Conservation (phyloP, 2,888 invertebrate species). For the Tigriopus californicus region DNA sequence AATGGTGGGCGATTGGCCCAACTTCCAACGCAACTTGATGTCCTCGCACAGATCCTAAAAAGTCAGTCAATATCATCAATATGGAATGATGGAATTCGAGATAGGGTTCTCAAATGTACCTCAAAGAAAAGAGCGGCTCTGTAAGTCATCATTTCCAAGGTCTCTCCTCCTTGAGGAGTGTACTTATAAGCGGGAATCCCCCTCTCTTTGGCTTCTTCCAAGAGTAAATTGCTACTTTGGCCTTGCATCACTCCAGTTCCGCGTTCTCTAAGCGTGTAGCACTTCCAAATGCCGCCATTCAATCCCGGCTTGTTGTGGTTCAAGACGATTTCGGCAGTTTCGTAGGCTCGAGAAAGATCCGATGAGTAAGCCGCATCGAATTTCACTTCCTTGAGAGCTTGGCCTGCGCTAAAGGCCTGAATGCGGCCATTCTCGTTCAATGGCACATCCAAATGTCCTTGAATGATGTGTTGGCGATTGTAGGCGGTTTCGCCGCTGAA, state of each 20-base stretch:
- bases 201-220: too few species aligned
- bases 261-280: not conserved
- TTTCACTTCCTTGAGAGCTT: not conserved
- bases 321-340: not conserved
- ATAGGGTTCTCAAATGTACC: too few species aligned
- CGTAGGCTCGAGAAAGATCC: not conserved
- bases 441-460: not conserved
- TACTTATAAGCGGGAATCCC: not conserved
- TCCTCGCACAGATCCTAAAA: not conserved
- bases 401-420: not conserved
- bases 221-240: too few species aligned
- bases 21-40: not conserved
- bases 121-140: not conserved
- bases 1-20: not conserved
- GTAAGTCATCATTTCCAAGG: not conserved
- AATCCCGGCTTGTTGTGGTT: not conserved
- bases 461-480: not conserved
- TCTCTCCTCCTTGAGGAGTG: not conserved
- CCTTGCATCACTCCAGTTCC: too few species aligned
- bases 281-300: not conserved
- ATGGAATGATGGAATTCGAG: too few species aligned
- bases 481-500: not conserved
- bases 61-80: too few species aligned
- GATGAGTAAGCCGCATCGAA: not conserved
- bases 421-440: not conserved